These are phyloP conservation scores for Phaenicophaeus curvirostris DNA, from an alignment of 2,797 vertebrate genomes.

Conservation along the genomic window DNA sequence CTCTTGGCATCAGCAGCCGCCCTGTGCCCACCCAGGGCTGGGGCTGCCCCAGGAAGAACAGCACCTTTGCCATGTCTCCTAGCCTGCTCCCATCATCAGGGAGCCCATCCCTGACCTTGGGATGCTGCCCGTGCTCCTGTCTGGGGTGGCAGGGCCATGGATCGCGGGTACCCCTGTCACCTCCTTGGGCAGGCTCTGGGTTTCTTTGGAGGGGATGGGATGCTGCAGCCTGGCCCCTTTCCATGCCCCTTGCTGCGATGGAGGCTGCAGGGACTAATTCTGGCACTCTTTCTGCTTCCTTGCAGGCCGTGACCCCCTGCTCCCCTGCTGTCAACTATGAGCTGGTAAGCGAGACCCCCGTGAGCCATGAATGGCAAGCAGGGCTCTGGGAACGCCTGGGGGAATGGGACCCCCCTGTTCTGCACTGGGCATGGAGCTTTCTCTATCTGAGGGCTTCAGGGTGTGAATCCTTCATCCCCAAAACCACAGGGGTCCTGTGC, in stretches of 20 bases:
- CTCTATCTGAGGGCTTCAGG: neutral
- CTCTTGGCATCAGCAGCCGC: neutral
- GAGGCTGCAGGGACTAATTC: slow-evolving; percentile 23
- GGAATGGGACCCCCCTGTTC: neutral
- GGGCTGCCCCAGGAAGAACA: neutral
- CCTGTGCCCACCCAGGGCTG: neutral
- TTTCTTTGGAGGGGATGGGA: neutral
- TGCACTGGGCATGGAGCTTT: neutral
- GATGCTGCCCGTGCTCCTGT: neutral
- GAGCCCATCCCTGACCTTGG: neutral
- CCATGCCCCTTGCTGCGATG: rapidly evolving
- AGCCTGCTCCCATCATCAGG: rapidly evolving
- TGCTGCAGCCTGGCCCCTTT: neutral
- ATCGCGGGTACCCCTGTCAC: neutral
- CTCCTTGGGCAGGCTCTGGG: rapidly evolving
- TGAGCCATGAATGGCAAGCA: neutral
- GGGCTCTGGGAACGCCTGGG: neutral
- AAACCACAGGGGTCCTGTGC: neutral
- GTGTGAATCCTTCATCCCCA: neutral
- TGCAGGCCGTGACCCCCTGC: slow-evolving; percentile 78
- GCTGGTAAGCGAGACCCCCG: slow-evolving; percentile 53
- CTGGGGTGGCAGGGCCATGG: neutral
- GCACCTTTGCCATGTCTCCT: neutral
- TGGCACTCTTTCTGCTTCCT: slow-evolving; percentile 37
- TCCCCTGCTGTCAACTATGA: slow-evolving; percentile 75